A percentile compares a stretch with the other conserved stretches of the same genome.
Conservation (phyloP, 2,797 vertebrate species). For the Selene dorsalis region DNA sequence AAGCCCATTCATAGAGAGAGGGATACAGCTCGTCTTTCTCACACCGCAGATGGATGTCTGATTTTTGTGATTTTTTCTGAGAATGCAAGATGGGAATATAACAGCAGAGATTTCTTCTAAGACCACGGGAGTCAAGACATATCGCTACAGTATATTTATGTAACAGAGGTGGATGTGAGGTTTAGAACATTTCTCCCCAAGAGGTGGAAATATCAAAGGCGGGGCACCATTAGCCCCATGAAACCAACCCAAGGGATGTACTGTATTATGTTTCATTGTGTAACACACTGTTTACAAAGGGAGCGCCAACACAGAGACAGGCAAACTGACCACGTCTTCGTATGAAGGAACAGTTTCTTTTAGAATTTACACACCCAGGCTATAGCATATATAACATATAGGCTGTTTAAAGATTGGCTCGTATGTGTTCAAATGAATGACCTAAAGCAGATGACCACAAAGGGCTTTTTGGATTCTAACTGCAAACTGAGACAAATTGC, state of each 20-base stretch:
- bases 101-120: slow-evolving; percentile 32
- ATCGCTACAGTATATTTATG: slow-evolving; percentile 41
- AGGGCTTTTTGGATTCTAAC: too few relatives aligned
- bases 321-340: slow-evolving; percentile 6
- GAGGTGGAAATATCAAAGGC: slow-evolving; percentile 45
- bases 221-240: slow-evolving; percentile 15
- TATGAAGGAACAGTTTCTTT: neutral
- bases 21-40: slow-evolving; percentile 12
- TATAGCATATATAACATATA: neutral
- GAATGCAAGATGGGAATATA: slow-evolving; percentile 31
- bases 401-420: neutral
- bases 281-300: slow-evolving; percentile 47
- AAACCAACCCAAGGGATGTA: slow-evolving; percentile 21
- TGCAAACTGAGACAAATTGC: too few relatives aligned
- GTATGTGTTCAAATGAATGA: neutral
- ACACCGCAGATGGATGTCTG: slow-evolving; percentile 22
- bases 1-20: slow-evolving; percentile 24
- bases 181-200: slow-evolving; percentile 55
- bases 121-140: slow-evolving; percentile 34
- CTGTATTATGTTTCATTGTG: slow-evolving; percentile 45
- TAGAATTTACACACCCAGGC: neutral
- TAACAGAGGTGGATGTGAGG: slow-evolving; percentile 48
- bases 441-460: too few relatives aligned
- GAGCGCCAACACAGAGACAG: slow-evolving; percentile 3
- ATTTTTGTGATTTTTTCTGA: slow-evolving; percentile 35